These are phyloP conservation scores for Drosophila chauvacae DNA, from an alignment of 1,140 invertebrate genomes.

Conservation along the genomic window DNA sequence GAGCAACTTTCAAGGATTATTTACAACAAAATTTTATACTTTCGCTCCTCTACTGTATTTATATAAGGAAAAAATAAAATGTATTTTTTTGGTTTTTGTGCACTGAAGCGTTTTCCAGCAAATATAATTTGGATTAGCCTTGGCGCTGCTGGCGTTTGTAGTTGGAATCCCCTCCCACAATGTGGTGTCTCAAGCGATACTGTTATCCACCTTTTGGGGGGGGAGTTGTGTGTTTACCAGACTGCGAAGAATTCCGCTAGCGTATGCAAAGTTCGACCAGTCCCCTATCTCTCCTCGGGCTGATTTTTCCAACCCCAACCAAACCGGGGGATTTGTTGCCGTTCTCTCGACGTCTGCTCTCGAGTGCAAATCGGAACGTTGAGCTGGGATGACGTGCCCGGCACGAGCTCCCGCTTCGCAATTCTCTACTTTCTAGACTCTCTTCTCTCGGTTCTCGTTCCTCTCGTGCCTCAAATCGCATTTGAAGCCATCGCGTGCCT, in stretches of 20 bases:
- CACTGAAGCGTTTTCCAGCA: slow-evolving; percentile 58
- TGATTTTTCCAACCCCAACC: slow-evolving; percentile 28
- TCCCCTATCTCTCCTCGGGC: slow-evolving; percentile 9
- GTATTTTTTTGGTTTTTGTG: slow-evolving; percentile 6
- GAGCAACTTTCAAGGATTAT: slow-evolving; percentile 11
- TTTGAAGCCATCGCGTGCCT: slow-evolving; percentile 61
- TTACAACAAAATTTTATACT: slow-evolving; percentile 2
- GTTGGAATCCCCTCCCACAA: background rate
- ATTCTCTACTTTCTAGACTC: slow-evolving; percentile 8
- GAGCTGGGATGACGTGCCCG: slow-evolving; percentile 68
- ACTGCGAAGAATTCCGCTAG: slow-evolving; percentile 2
- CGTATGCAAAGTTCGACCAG: slow-evolving; percentile 34
- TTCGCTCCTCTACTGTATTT: slow-evolving; percentile 9
- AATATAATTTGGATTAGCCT: slow-evolving; percentile 26
- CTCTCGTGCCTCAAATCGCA: slow-evolving; percentile 13
- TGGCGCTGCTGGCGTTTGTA: slow-evolving; percentile 10
- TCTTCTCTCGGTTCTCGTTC: background rate
- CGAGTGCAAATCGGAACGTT: slow-evolving; percentile 74
- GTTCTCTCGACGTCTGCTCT: slow-evolving; percentile 29
- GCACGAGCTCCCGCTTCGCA: slow-evolving; percentile 40
- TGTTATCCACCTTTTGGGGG: background rate
- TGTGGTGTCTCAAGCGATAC: slow-evolving; percentile 10
- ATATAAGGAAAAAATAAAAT: background rate
- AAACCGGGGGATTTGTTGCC: slow-evolving; percentile 15
- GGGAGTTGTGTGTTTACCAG: background rate